Base-by-base conservation (phyloP, 37 sponge, comb jelly and placozoan species). In the Beroe ovata region DNA sequence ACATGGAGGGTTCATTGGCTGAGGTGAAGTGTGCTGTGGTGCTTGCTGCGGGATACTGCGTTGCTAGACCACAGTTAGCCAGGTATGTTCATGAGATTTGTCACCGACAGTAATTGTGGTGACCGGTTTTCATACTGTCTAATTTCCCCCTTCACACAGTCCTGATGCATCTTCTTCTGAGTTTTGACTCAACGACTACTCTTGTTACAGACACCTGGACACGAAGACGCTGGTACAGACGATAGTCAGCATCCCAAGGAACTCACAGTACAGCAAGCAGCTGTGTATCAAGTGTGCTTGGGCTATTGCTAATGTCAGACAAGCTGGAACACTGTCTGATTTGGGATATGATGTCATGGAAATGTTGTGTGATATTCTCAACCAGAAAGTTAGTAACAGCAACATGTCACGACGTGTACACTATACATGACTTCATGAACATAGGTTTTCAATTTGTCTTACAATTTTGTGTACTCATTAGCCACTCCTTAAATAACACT, bases 31-130 rank as follows among this genome's bases (percentile, higher is more conserved):
- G 84, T 20, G 84, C 47, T 77, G 84, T 42, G 20, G 54, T 77
- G 14, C 84, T 77, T 0, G 84, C 84, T 77, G 47, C 28, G 8
- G 84, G 84, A 1, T 77, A 77, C 54, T 77, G 84, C 41, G n/a
- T 77, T 1, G 84, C 84, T 77, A 11, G 84, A 23, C 84, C 84
- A 40, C 42, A 42, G 20, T 54, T 77, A n/a, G 84, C 84, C 4
- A 11, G 84, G 84, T 77, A 38, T 41, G 47, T 16, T 62, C n/a
- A n/a, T n/a, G n/a, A n/a, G n/a, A n/a, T n/a, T 19, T 58, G 59
- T 19, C 18, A n/a, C n/a, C n/a, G n/a, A n/a, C n/a, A n/a, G n/a
- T n/a, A n/a, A n/a, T n/a, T n/a, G n/a, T n/a, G n/a, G n/a, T n/a
- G n/a, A n/a, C n/a, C n/a, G n/a, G n/a, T n/a, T n/a, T n/a, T n/a